Percentiles rank a stretch among this genome's conserved stretches.
Evolutionary conservation across 2,797 vertebrate species (phyloP).

Genomic region (Sebastes taczanowskii): DNA sequence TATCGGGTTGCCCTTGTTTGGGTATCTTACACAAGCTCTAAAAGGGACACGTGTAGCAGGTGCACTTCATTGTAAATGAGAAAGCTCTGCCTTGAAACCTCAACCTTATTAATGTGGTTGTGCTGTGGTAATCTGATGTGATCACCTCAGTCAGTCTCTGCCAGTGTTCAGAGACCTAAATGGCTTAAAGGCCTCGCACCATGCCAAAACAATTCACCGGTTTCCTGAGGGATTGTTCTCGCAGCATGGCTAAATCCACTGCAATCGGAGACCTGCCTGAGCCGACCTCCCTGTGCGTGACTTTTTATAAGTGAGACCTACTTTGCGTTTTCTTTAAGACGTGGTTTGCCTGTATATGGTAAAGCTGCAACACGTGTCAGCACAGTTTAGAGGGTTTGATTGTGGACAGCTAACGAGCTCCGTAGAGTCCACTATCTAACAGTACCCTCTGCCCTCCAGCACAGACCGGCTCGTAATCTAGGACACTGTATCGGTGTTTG

Average conservation of each 20-base stretch:
- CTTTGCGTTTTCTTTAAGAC: not conserved
- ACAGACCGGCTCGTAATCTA: slow-evolving; percentile 48
- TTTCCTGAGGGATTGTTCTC: slow-evolving; percentile 59
- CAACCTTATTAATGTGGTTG: slow-evolving; percentile 56
- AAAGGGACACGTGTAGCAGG: slow-evolving; percentile 55
- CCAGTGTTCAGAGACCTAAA: slow-evolving; percentile 56
- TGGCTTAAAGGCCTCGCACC: slow-evolving; percentile 59
- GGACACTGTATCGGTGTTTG: slow-evolving; percentile 34
- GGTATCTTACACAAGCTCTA: slow-evolving; percentile 7
- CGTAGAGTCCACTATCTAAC: slow-evolving; percentile 11
- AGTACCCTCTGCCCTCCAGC: slow-evolving; percentile 37
- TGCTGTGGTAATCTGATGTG: slow-evolving; percentile 69
- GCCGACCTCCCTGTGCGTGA: not conserved
- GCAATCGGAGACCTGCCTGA: slow-evolving; percentile 27
- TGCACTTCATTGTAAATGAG: slow-evolving; percentile 56
- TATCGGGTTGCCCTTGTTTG: slow-evolving; percentile 31
- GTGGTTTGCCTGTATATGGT: not conserved
- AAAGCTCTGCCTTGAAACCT: slow-evolving; percentile 33
- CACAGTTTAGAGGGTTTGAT: slow-evolving; percentile 20
- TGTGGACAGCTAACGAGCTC: slow-evolving; percentile 16
- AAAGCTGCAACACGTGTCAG: slow-evolving; percentile 11
- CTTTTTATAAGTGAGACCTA: slow-evolving; percentile 21
- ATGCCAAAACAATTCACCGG: slow-evolving; percentile 58
- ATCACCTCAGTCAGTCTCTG: slow-evolving; percentile 56
- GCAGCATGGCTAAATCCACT: slow-evolving; percentile 45